Conservation (phyloP, 2,113 vertebrate genomes). For the Atlantisia rogersi region DNA sequence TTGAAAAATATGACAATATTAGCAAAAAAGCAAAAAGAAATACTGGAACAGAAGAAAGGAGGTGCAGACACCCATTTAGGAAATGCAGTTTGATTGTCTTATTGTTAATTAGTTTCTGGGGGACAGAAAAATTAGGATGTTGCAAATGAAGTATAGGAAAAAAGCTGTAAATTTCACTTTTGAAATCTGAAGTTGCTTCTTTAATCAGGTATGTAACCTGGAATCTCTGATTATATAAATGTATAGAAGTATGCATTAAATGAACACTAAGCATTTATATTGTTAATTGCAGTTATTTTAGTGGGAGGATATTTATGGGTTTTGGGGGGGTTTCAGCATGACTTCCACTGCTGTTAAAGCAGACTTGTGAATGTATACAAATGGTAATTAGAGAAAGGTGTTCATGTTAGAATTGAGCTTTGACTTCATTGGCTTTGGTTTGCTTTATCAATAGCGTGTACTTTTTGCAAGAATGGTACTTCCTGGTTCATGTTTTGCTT, state of each 20-base stretch:
- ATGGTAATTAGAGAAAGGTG: not conserved
- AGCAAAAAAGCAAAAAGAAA: conserved; percentile 24
- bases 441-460: not conserved
- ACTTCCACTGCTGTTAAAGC: not conserved
- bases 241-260: not conserved
- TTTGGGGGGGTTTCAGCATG: not conserved
- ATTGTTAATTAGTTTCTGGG: conserved; percentile 35
- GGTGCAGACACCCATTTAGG: conserved; percentile 27
- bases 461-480: not conserved
- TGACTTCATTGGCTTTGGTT: not conserved
- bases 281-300: not conserved
- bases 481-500: not conserved
- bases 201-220: not conserved
- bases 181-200: conserved; percentile 28
- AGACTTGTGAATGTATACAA: not conserved
- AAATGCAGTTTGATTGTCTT: conserved; percentile 27
- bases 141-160: conserved; percentile 30
- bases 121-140: conserved; percentile 37
- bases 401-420: not conserved
- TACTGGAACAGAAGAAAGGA: conserved; percentile 30
- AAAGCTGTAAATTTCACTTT: conserved; percentile 31
- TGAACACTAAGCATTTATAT: not conserved
- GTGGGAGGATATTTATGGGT: not conserved
- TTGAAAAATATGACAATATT: conserved; percentile 43
- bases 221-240: not conserved